Conservation (phyloP, 2,113 vertebrate species). For the Anguilla japonica region DNA sequence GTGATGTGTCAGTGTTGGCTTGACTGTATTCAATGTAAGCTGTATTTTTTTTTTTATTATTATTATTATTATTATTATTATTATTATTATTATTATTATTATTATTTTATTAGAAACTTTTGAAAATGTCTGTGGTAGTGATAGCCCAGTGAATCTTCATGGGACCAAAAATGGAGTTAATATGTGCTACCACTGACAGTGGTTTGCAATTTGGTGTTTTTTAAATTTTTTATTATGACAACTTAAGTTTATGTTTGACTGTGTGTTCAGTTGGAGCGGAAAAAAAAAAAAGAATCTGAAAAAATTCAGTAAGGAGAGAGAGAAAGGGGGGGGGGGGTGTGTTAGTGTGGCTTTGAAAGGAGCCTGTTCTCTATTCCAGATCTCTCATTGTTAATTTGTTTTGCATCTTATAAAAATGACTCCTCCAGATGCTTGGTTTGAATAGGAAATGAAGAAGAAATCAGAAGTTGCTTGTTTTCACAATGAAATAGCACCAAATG, state of each 20-base stretch:
- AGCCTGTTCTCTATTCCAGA: slow-evolving; percentile 42
- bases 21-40: slow-evolving; percentile 27
- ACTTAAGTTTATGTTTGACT: background rate
- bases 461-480: slow-evolving; percentile 53
- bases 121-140: too few species aligned
- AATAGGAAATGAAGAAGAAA: slow-evolving; percentile 56
- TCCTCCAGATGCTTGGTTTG: slow-evolving; percentile 60
- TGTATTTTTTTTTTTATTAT: background rate
- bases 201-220: too few species aligned
- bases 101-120: too few species aligned
- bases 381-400: slow-evolving; percentile 57
- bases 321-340: background rate
- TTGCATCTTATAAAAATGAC: slow-evolving; percentile 54
- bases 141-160: too few species aligned
- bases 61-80: background rate
- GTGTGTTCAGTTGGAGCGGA: background rate
- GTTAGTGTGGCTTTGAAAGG: slow-evolving; percentile 35
- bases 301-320: too few species aligned
- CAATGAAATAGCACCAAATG: slow-evolving; percentile 61
- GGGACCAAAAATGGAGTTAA: too few species aligned
- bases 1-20: slow-evolving; percentile 50
- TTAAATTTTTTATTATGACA: too few species aligned
- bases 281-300: too few species aligned
- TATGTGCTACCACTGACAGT: too few species aligned
- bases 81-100: too few species aligned